Conservation (phyloP, 2,113 vertebrate genomes). For the Tonatia bakeri region DNA sequence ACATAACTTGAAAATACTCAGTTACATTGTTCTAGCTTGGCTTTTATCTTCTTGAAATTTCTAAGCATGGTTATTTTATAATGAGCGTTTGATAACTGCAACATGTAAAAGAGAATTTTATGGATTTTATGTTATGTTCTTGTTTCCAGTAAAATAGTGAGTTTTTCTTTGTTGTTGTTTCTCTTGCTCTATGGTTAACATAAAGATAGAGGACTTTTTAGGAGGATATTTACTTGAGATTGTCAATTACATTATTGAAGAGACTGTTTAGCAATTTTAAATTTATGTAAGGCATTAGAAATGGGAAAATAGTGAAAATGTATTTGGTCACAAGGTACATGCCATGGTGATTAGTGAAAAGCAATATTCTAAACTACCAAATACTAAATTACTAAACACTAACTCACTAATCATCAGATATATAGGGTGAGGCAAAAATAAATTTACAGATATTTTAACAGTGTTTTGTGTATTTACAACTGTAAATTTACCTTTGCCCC, state of each 20-base stretch:
- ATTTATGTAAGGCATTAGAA: neutral
- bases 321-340: neutral
- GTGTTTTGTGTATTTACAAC: neutral
- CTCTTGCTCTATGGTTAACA: neutral
- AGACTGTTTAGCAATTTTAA: neutral
- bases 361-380: neutral
- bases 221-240: neutral
- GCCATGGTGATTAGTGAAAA: neutral
- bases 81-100: neutral
- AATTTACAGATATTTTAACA: neutral
- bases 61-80: neutral
- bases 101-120: neutral
- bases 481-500: neutral
- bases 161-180: neutral
- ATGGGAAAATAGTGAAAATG: neutral
- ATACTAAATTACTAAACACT: neutral
- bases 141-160: neutral
- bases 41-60: neutral
- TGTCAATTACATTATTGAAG: neutral
- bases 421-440: neutral
- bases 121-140: neutral
- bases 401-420: neutral
- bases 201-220: neutral
- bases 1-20: neutral
- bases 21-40: neutral